phyloP scores from a whole-genome alignment of 2,113 vertebrate genomes.

The Rhinolophus ferrumequinum region DNA sequence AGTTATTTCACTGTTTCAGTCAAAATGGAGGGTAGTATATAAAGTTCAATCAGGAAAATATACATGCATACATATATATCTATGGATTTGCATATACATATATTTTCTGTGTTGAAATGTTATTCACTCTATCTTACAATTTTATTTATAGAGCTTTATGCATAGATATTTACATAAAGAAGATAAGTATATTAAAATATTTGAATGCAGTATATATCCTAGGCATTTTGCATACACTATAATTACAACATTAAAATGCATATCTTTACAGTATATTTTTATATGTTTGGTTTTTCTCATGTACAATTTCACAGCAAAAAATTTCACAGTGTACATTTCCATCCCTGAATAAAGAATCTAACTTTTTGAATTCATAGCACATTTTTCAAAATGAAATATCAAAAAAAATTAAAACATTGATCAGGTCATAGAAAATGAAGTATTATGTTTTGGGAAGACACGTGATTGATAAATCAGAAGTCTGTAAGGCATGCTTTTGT shows the following conservation, averaged over 20 bases:
- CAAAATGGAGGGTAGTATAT: slow-evolving; percentile 88
- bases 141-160: slow-evolving; percentile 81
- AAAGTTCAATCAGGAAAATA: slow-evolving; percentile 87
- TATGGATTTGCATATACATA: slow-evolving; percentile 83
- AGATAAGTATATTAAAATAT: slow-evolving; percentile 77
- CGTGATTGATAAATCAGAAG: slow-evolving; percentile 24
- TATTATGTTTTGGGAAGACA: slow-evolving; percentile 6
- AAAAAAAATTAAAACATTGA: slow-evolving; percentile 54
- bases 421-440: slow-evolving; percentile 61
- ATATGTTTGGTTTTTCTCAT: slow-evolving; percentile 47
- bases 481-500: slow-evolving; percentile 38
- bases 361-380: slow-evolving; percentile 39
- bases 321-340: not conserved
- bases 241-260: slow-evolving; percentile 60
- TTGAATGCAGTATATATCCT: slow-evolving; percentile 60
- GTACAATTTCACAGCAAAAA: slow-evolving; percentile 51
- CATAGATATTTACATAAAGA: slow-evolving; percentile 75
- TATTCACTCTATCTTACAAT: slow-evolving; percentile 78
- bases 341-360: slow-evolving; percentile 24
- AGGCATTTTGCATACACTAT: slow-evolving; percentile 52
- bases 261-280: slow-evolving; percentile 19
- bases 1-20: slow-evolving; percentile 90
- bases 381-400: slow-evolving; percentile 55
- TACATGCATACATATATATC: slow-evolving; percentile 61
- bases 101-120: slow-evolving; percentile 81